A percentile compares a stretch with the other conserved stretches of the same genome.
phyloP scores from a whole-genome alignment of 1,140 invertebrate species.

The Drosophila sp. region DNA sequence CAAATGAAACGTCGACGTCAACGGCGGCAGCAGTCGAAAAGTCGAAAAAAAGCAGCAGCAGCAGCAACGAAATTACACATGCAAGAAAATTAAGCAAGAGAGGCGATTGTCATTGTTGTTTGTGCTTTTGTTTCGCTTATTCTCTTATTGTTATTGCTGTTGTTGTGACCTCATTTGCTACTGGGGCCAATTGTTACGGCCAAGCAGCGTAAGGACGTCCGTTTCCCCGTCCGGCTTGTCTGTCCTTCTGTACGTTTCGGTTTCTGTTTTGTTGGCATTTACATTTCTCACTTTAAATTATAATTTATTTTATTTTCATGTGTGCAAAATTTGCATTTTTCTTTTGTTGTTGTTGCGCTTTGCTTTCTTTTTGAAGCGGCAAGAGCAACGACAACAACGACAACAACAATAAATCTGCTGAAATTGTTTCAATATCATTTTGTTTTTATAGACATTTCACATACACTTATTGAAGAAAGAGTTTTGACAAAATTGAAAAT shows the following conservation, averaged over 20 bases:
- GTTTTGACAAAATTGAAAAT: too few species aligned
- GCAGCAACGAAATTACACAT: constrained; percentile 30
- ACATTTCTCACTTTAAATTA: constrained; percentile 46
- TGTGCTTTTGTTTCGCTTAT: neutral
- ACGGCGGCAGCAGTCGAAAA: constrained; percentile 10
- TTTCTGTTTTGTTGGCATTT: constrained; percentile 31
- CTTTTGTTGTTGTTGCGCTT: constrained; percentile 20
- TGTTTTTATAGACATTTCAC: constrained; percentile 75
- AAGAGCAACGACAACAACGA: too few species aligned
- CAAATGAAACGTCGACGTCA: constrained; percentile 57
- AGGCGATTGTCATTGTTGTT: constrained; percentile 35
- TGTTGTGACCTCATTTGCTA: constrained; percentile 46
- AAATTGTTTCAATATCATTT: constrained; percentile 57
- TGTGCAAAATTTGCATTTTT: constrained; percentile 46
- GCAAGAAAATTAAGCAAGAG: constrained; percentile 33
- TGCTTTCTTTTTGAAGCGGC: constrained; percentile 43
- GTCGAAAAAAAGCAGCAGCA: constrained; percentile 30
- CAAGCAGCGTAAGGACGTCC: constrained; percentile 46
- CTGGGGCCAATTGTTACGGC: constrained; percentile 12
- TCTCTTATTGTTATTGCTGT: constrained; percentile 28
- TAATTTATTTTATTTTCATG: constrained; percentile 41
- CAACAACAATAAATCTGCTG: constrained; percentile 61
- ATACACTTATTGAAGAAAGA: neutral
- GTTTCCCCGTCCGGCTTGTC: neutral
- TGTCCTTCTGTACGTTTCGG: constrained; percentile 2